These are phyloP conservation scores for Anoplolepis gracilipes DNA, from an alignment of 1,140 invertebrate species.

Conservation along the genomic window DNA sequence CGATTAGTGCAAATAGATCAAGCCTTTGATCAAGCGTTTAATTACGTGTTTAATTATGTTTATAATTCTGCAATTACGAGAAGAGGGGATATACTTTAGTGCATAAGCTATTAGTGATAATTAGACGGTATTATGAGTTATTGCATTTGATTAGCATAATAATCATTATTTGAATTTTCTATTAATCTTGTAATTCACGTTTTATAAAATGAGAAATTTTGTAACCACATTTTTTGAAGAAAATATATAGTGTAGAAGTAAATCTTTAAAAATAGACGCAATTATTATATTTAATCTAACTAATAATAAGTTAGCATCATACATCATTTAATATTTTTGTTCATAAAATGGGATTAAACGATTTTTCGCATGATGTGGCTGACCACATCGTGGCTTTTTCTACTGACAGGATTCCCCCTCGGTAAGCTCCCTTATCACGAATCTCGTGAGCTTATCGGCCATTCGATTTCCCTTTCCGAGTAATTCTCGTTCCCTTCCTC, in stretches of 20 bases:
- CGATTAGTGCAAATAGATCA: not conserved
- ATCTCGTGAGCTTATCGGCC: slow-evolving; percentile 29
- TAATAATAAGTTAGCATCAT: not conserved
- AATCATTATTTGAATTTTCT: not conserved
- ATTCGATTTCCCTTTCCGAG: slow-evolving; percentile 31
- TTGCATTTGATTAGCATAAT: slow-evolving; percentile 2
- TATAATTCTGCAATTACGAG: slow-evolving; percentile 32
- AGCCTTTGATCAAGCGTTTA: slow-evolving; percentile 11
- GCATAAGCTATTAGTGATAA: not conserved
- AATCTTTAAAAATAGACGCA: not conserved
- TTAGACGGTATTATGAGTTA: no score
- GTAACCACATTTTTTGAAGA: not conserved
- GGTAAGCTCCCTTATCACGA: slow-evolving; percentile 27
- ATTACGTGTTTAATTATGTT: slow-evolving; percentile 22
- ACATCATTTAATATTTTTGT: not conserved
- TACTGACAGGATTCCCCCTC: not conserved
- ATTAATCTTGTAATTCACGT: not conserved
- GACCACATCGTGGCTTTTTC: slow-evolving; percentile 8
- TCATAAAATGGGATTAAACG: not conserved
- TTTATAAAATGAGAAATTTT: not conserved
- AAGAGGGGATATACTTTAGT: not conserved
- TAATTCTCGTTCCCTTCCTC: slow-evolving; percentile 14
- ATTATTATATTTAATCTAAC: not conserved
- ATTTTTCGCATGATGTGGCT: not conserved
- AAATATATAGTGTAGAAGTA: not conserved